A percentile compares a stretch with the other conserved stretches of the same genome.
Conservation (phyloP, 2,113 vertebrate species). For the Diadophis punctatus region DNA sequence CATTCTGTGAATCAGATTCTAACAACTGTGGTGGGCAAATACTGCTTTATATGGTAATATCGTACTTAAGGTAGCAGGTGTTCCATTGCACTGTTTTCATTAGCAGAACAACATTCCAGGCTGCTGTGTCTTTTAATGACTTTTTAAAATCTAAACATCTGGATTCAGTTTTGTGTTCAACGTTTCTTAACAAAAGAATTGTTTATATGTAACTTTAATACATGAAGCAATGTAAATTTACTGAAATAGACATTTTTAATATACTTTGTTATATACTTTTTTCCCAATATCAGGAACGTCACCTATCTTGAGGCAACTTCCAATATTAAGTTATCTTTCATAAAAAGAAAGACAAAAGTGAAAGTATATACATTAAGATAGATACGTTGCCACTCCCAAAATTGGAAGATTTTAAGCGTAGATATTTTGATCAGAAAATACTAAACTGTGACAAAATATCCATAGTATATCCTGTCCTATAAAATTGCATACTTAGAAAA, state of each 20-base stretch:
- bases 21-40: too few species aligned
- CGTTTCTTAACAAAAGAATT: background rate
- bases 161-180: background rate
- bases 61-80: background rate
- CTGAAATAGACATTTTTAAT: background rate
- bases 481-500: background rate
- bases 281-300: background rate
- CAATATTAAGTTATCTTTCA: background rate
- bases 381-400: background rate
- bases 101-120: background rate
- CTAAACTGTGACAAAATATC: background rate
- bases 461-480: background rate
- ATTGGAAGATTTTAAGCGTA: background rate
- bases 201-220: background rate
- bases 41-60: background rate
- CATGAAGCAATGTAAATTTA: background rate
- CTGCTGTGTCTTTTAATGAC: background rate
- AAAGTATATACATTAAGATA: background rate
- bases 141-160: background rate
- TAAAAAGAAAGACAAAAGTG: background rate
- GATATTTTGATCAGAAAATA: background rate
- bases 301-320: background rate
- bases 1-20: background rate
- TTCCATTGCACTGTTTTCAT: background rate
- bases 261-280: background rate